Conservation (phyloP, 2,797 vertebrate species). For the Bovichtus variegatus region DNA sequence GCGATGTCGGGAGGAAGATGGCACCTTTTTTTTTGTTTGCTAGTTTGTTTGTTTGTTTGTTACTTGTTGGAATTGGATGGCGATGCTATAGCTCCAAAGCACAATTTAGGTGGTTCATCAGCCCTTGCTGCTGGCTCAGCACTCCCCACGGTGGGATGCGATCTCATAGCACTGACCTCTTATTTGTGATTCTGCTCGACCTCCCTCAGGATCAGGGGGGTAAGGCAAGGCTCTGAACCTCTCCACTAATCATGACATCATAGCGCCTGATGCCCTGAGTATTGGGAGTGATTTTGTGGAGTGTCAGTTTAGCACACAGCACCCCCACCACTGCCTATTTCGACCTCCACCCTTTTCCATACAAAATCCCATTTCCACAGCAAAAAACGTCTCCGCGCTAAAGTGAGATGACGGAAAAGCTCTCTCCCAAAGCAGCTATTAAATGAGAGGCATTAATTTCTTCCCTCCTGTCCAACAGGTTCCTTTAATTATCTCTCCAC, state of each 20-base stretch:
- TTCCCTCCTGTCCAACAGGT: conserved; percentile 84
- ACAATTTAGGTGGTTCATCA: conserved; percentile 60
- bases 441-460: conserved; percentile 85
- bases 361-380: conserved; percentile 77
- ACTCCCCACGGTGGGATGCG: conserved; percentile 19
- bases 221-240: conserved; percentile 82
- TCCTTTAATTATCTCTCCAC: conserved; percentile 88
- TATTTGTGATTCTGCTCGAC: conserved; percentile 45
- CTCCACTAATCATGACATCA: conserved; percentile 89
- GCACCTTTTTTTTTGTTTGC: conserved; percentile 51
- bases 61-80: conserved; percentile 54
- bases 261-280: conserved; percentile 87
- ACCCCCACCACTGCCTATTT: conserved; percentile 57
- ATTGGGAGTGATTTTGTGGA: conserved; percentile 85
- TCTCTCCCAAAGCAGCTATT: conserved; percentile 83
- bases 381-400: conserved; percentile 63
- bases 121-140: conserved; percentile 60
- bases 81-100: conserved; percentile 64
- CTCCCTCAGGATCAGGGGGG: conserved; percentile 66
- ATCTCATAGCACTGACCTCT: conserved; percentile 38
- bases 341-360: conserved; percentile 60
- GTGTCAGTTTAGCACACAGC: conserved; percentile 81
- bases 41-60: conserved; percentile 33
- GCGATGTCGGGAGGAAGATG: conserved; percentile 48
- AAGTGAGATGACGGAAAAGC: conserved; percentile 72